Evolutionary conservation across 2,888 invertebrate species (phyloP), one percentile per base, ranked within the genome.

Genomic region (Chaitophorus viminalis): DNA sequence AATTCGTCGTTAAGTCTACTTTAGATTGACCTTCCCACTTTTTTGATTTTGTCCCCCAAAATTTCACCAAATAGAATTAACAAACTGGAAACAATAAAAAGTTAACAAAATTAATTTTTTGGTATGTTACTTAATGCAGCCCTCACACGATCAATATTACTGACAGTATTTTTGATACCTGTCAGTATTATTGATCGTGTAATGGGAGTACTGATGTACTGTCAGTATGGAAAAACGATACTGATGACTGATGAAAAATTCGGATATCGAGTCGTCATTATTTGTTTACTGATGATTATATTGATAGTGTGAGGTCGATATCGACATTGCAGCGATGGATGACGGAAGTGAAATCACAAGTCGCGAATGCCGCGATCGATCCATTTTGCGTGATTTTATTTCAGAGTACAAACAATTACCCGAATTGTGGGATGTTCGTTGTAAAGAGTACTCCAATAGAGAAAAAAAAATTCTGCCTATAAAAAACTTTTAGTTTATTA

Each of bases 141-240:
- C 78, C 85, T 86, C 85, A 86, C 85, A 78, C 70, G 85, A 54
- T 85, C 85, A 85, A 78, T 85, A 86, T 78, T 86, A 78, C 52
- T 86, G 78, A 70, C 70, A 70, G 70, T 85, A 78, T 85, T 85
- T 85, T 52, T 0, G 54, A 70, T 70, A 78, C 33, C n/a, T n/a
- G n/a, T n/a, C n/a, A n/a, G n/a, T n/a, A n/a, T n/a, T n/a, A n/a
- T n/a, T n/a, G n/a, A n/a, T n/a, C n/a, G n/a, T n/a, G n/a, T n/a
- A n/a, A n/a, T n/a, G n/a, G n/a, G n/a, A n/a, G n/a, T n/a, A n/a
- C n/a, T n/a, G n/a, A n/a, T n/a, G n/a, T n/a, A n/a, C n/a, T 60
- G 60, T 60, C 18, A 21, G 60, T 21, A 60, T 21, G 60, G 60
- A 60, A 60, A 60, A 60, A 60, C 60, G 60, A 21, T 60, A 60